phyloP scores from a whole-genome alignment of 2,797 vertebrate species.

The Luscinia megarhynchos region DNA sequence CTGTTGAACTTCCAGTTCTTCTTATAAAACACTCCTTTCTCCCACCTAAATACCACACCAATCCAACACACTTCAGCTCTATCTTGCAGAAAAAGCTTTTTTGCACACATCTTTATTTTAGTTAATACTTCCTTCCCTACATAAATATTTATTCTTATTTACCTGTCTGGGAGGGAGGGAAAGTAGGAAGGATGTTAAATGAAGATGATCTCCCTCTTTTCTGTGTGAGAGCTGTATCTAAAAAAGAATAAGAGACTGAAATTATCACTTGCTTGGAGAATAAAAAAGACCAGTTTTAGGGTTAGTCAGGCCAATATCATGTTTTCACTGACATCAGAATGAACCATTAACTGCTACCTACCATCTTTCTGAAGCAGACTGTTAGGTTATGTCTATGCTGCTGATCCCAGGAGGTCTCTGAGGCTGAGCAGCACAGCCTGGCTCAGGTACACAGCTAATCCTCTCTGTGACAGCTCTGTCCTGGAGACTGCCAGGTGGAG shows the following conservation, averaged over 20 bases:
- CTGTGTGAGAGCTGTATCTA: slow-evolving; percentile 20
- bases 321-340: not conserved
- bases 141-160: slow-evolving; percentile 31
- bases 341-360: not conserved
- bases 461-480: not conserved
- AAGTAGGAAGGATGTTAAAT: slow-evolving; percentile 66
- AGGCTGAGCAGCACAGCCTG: not conserved
- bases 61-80: not conserved
- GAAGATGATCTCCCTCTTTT: slow-evolving; percentile 71
- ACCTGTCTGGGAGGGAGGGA: slow-evolving; percentile 69
- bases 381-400: not conserved
- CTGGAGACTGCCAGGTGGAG: not conserved
- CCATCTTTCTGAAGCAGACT: not conserved
- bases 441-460: not conserved
- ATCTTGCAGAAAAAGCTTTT: not conserved
- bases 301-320: not conserved
- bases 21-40: not conserved
- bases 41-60: not conserved
- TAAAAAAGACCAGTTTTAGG: not conserved
- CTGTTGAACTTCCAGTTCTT: not conserved
- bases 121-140: not conserved
- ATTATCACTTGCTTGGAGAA: not conserved
- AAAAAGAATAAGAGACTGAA: slow-evolving; percentile 38
- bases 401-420: not conserved
- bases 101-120: not conserved